Conservation (phyloP, 2,888 invertebrate genomes). For the Ligdia adustata region DNA sequence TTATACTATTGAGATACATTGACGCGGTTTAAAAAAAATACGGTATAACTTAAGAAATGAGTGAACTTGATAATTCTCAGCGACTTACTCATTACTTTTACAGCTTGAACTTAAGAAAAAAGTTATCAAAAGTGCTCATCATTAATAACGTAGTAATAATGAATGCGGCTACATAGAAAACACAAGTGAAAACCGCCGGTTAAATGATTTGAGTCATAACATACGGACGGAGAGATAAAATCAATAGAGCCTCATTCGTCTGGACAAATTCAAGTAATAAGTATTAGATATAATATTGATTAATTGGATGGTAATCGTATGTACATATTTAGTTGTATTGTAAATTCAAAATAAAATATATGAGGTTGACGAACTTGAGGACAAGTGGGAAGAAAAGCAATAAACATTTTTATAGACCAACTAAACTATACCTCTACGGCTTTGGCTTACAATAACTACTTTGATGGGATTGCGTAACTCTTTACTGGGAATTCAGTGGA, state of each 20-base stretch:
- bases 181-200: background rate
- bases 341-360: conserved; percentile 69
- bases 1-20: background rate
- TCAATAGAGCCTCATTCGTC: conserved; percentile 7
- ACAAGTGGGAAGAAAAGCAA: conserved; percentile 75
- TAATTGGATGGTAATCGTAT: conserved; percentile 72
- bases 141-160: conserved; percentile 7
- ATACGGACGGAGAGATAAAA: conserved; percentile 13
- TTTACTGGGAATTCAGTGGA: conserved; percentile 31
- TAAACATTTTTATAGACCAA: conserved; percentile 72
- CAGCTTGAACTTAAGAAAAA: too few species aligned
- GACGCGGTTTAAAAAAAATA: too few species aligned
- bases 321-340: conserved; percentile 74
- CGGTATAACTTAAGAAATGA: too few species aligned
- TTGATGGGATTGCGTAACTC: conserved; percentile 49
- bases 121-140: background rate
- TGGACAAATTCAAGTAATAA: conserved; percentile 20
- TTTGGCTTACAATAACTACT: conserved; percentile 51
- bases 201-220: conserved; percentile 21
- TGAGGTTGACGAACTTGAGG: conserved; percentile 63
- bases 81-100: too few species aligned
- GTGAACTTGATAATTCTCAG: too few species aligned
- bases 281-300: conserved; percentile 53
- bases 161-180: conserved; percentile 4
- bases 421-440: conserved; percentile 57